A percentile compares a stretch with the other conserved stretches of the same genome.
Evolutionary conservation across 2,888 invertebrate species (phyloP).

Genomic region (Volucella bombylans): DNA sequence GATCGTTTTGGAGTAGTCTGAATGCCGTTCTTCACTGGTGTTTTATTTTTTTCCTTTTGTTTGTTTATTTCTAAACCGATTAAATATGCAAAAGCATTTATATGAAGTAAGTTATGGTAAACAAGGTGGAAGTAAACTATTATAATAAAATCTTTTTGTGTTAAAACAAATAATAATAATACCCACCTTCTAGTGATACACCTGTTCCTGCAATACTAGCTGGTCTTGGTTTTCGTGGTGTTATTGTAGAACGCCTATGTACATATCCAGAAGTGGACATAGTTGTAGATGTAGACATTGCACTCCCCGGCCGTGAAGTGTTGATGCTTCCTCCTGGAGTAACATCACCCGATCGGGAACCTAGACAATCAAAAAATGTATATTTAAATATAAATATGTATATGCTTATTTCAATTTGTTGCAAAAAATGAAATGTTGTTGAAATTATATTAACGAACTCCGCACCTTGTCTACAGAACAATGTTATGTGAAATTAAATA

Average conservation of each 20-base stretch:
- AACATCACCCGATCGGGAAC: conserved; percentile 88
- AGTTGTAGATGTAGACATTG: conserved; percentile 89
- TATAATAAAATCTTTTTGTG: no score
- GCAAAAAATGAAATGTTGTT: background rate
- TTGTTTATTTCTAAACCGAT: conserved; percentile 79
- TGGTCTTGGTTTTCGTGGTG: conserved; percentile 89
- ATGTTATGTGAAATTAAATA: conserved; percentile 50
- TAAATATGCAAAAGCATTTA: no score
- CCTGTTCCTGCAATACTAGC: conserved; percentile 93
- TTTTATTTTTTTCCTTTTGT: conserved; percentile 82
- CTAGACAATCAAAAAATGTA: conserved; percentile 80
- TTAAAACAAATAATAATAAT: background rate
- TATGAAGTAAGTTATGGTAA: conserved; percentile 12
- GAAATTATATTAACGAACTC: conserved; percentile 42
- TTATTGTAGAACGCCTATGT: conserved; percentile 85
- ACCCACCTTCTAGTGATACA: conserved; percentile 84
- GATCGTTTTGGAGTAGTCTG: conserved; percentile 83
- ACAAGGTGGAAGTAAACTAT: no score
- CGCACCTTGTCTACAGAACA: conserved; percentile 51
- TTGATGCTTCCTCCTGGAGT: conserved; percentile 86
- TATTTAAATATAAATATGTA: background rate
- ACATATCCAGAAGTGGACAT: conserved; percentile 85
- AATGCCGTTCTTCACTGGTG: conserved; percentile 82
- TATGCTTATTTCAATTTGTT: no score
- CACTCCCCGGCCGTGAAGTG: conserved; percentile 93